Evolutionary conservation across 1,140 invertebrate genomes (phyloP).

Genomic region (Acromyrmex echinatior): DNA sequence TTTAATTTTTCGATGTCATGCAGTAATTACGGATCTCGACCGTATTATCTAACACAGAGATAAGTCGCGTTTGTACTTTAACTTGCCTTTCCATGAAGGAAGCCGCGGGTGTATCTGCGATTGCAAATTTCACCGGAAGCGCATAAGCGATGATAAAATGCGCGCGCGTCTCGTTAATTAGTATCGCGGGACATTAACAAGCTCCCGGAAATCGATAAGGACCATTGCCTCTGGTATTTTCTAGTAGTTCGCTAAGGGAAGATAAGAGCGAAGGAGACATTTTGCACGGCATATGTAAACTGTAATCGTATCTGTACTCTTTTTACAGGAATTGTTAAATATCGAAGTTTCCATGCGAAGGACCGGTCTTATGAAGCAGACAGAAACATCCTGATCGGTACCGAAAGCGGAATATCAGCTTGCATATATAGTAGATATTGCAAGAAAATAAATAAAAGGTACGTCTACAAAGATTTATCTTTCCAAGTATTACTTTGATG

Average conservation of each 20-base stretch:
- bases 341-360: conserved; percentile 9
- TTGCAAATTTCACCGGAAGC: conserved; percentile 7
- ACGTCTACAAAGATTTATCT: conserved; percentile 14
- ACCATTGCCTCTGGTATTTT: conserved; percentile 1
- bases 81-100: background rate
- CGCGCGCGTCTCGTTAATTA: conserved; percentile 21
- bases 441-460: conserved; percentile 28
- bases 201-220: conserved; percentile 42
- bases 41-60: conserved; percentile 9
- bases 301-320: conserved; percentile 11
- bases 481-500: conserved; percentile 24
- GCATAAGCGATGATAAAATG: conserved; percentile 2
- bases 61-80: conserved; percentile 1
- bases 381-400: conserved; percentile 21
- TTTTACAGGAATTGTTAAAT: conserved; percentile 36
- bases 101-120: background rate
- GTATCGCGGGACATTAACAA: conserved; percentile 31
- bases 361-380: conserved; percentile 28
- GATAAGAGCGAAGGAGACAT: conserved; percentile 36
- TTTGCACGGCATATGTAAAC: conserved; percentile 12
- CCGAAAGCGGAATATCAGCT: conserved; percentile 42
- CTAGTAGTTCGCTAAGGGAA: conserved; percentile 1
- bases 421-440: background rate
- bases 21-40: conserved; percentile 24
- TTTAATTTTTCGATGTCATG: background rate